Base-by-base conservation (phyloP, 92 coral and sea anemone species). In the Epizoanthus illoricatus region DNA sequence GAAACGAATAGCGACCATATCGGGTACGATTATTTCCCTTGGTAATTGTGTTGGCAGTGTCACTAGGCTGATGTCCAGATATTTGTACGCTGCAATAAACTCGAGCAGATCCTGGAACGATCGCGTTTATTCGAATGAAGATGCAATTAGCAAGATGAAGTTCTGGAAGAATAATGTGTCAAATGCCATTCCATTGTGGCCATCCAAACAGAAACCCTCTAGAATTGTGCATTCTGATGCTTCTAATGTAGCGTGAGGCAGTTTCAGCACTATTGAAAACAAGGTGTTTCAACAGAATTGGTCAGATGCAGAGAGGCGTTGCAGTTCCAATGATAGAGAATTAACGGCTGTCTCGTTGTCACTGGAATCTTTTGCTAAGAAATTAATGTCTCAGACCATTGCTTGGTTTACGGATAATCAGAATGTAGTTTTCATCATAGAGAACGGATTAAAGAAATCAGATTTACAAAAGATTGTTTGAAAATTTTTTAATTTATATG, bases 341-440 rank as follows among this genome's bases (percentile, higher is more conserved):
- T 36, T 84, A 47, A 42, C 28, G 20, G 56, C 87, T 15, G 67
- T 81, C 17, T 24, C 8, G 1, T 3, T 81, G 7, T 63, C 89
- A 12, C 4, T 81, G 11, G 60, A 86, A 33, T 67, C 75, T 6
- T 72, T 80, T 40, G 47, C 63, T 7, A 24, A 13, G 1, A 40
- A 83, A 3, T 45, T 80, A 17, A 52, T n/a, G 10, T 64, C 79
- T 40, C 71, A 72, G 18, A 71, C 80, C 0, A 65, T 88, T 7
- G 45, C 63, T 5, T 80, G 89, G 85, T 71, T 71, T 61, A 88
- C 89, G 18, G 88, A 85, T 54, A 85, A 80, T 69, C 83, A 80
- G 58, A 80, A 79, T 21, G 85, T 88, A 13, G 83, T 49, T 18
- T 74, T 81, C 8, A 71, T 78, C 4, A 63, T 84, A 3, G 7